phyloP scores from a whole-genome alignment of 92 coral and sea anemone genomes.

The Epizoanthus rinbou region DNA sequence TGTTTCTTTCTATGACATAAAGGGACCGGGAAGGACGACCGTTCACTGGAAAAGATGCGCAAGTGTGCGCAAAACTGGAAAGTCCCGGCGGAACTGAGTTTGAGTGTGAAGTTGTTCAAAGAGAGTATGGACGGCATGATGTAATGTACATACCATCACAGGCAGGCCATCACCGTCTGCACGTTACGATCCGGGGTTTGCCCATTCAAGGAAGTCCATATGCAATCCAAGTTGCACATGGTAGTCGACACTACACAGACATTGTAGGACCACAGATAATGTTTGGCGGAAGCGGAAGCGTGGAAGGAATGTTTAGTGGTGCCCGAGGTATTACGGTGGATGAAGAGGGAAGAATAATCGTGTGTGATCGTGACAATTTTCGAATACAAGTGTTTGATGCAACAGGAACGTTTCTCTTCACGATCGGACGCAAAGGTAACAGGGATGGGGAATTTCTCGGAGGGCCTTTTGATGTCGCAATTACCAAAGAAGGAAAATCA shows the following conservation, averaged over 20 bases:
- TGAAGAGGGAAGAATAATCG: conserved; percentile 50
- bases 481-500: conserved; percentile 42
- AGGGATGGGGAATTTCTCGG: conserved; percentile 54
- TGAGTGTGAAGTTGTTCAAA: conserved; percentile 39
- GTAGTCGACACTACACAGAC: conserved; percentile 48
- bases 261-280: conserved; percentile 42
- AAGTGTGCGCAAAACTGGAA: conserved; percentile 47
- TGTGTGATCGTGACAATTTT: conserved; percentile 68
- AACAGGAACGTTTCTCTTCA: conserved; percentile 50
- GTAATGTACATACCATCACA: conserved; percentile 51
- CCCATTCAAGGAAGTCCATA: conserved; percentile 63
- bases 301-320: conserved; percentile 48
- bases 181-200: conserved; percentile 55
- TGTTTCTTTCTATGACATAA: too few relatives aligned
- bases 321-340: conserved; percentile 65
- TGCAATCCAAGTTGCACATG: conserved; percentile 42
- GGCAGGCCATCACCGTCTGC: conserved; percentile 54
- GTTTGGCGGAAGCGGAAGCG: conserved; percentile 55
- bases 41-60: conserved; percentile 43
- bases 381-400: conserved; percentile 64
- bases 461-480: conserved; percentile 58
- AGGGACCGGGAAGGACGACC: conserved; percentile 69
- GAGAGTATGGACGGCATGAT: conserved; percentile 51
- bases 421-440: conserved; percentile 61
- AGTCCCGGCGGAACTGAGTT: conserved; percentile 29